Evolutionary conservation across 2,888 invertebrate genomes (phyloP), one percentile per base, ranked within the genome.

Genomic region (Drosophila melanosoma): DNA sequence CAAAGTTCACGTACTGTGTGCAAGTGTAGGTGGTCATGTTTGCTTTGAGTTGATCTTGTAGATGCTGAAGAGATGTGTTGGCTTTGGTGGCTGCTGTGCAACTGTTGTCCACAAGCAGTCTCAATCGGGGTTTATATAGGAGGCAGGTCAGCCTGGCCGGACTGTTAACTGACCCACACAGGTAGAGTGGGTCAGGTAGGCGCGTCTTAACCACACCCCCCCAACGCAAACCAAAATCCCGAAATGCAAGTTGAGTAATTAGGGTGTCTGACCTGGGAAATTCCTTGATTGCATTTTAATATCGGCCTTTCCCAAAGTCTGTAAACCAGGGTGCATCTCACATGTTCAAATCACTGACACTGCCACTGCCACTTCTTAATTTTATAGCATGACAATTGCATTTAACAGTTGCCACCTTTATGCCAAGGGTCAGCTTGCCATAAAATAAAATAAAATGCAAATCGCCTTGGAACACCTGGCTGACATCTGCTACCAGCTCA

Each of bases 211-310:
- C 36, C 36, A 10, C 35, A 38, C 42, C 59, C 12, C 61, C 52
- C 32, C 15, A 26, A 26, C 7, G 12, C 56, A 8, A 5, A 8
- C 6, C 23, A 1, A 61, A 59, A 26, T 64, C 69, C 63, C 60
- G 60, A 67, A 67, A 49, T 62, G 38, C 59, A 53, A 15, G 32
- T 8, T 56, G n/a, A 49, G 63, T 69, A 65, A 78, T 81, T 78
- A 58, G 48, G 2, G 23, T 8, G 51, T n/a, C 40, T 45, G 45
- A 42, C 20, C 71, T 53, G 79, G 69, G 78, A 56, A 32, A 67
- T 72, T 65, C 77, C 80, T 38, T 83, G 73, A 83, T 85, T 74
- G 71, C 70, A 75, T 81, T 81, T 82, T 76, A 83, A 85, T 85
- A 53, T 65, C 53, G 70, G 71, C 59, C 62, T 67, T 83, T 79